phyloP scores from a whole-genome alignment of 1,140 invertebrate genomes.

The Drosophila sechellia region DNA sequence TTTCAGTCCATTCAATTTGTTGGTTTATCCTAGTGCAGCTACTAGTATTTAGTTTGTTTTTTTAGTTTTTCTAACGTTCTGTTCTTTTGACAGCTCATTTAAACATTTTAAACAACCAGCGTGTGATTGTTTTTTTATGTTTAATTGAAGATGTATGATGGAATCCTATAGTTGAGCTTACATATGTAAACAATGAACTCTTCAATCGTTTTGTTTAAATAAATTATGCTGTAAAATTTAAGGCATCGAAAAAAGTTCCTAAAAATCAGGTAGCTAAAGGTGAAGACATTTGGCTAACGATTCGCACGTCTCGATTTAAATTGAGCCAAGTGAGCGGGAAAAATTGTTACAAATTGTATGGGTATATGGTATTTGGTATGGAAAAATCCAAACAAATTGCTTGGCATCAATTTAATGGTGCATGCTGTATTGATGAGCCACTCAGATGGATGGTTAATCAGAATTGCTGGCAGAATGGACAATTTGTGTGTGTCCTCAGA shows the following conservation, averaged over 20 bases:
- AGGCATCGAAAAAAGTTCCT: too few relatives aligned
- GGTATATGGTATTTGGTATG: too few relatives aligned
- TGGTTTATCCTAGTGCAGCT: neutral
- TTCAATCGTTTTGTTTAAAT: too few relatives aligned
- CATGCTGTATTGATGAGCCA: constrained; percentile 61
- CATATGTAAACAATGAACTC: too few relatives aligned
- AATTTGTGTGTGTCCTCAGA: constrained; percentile 27
- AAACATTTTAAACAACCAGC: neutral
- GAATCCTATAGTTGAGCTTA: neutral
- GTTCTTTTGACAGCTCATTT: constrained; percentile 2
- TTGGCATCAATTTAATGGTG: constrained; percentile 64
- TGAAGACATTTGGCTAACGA: constrained; percentile 21
- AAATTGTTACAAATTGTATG: neutral
- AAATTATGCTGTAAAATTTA: neutral
- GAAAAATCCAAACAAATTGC: constrained; percentile 69
- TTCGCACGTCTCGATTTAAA: constrained; percentile 21
- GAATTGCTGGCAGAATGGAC: constrained; percentile 13
- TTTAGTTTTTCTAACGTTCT: neutral
- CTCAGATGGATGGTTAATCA: constrained; percentile 33
- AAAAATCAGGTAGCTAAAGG: neutral
- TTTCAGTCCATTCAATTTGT: constrained; percentile 6
- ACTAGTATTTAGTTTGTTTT: neutral
- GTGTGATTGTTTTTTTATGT: neutral
- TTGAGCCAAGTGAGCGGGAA: neutral
- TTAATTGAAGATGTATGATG: too few relatives aligned